Evolutionary conservation across 2,888 invertebrate genomes (phyloP), one percentile per base, ranked within the genome.

Genomic region (Atethmia centrago): DNA sequence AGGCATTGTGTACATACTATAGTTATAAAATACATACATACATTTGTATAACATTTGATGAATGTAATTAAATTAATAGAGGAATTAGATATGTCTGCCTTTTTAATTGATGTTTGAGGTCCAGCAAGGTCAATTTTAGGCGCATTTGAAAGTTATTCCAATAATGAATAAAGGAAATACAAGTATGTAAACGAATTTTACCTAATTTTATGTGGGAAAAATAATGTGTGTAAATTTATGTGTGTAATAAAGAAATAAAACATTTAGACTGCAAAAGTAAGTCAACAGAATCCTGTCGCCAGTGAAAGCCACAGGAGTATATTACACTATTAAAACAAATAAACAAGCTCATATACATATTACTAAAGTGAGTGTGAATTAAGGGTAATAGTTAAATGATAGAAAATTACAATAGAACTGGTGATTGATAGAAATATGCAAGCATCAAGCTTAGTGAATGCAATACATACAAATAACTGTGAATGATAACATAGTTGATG

Each of bases 1-100:
- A 7, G 0, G 66, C n/a, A 77, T 75, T 80, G 62, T 71, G 55
- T 67, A 64, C 31, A 28, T 51, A 51, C n/a, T 55, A n/a, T n/a
- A 58, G 25, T 40, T 74, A 74, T 71, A 74, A 12, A 49, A 63
- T 47, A 66, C 36, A 69, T 42, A 62, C 53, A 36, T 56, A 49
- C 10, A 25, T 5, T 47, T 40, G 14, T 69, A 9, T 64, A 28
- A 58, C n/a, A 78, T n/a, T 31, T 79, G 28, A 65, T 47, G 40
- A 65, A 47, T 56, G 16, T 62, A 53, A 75, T 76, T 63, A 53
- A 55, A 61, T 56, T 25, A 25, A 45, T 45, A 25, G 7, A 53
- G 19, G 2, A 58, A n/a, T 56, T 70, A 36, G 25, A 42, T 47
- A 19, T 45, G 25, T 59, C 36, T 31, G 28, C 4, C 19, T 53